phyloP scores from a whole-genome alignment of 2,888 invertebrate genomes.

The Fragum fragum region DNA sequence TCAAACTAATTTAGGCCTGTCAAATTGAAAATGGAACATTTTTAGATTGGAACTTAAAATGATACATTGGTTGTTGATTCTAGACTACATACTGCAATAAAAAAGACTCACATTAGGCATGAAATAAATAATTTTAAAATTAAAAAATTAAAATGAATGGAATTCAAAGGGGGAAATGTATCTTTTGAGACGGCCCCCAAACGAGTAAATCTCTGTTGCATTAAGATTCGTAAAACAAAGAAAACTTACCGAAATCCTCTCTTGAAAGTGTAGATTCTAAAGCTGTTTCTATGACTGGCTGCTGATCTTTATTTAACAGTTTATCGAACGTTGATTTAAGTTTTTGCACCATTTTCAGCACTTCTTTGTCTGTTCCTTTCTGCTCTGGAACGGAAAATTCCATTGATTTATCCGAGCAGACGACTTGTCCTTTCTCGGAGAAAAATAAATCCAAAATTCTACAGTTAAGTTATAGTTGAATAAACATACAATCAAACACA shows the following conservation, averaged over 20 bases:
- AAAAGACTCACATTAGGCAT: too few relatives aligned
- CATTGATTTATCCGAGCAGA: conserved; percentile 43
- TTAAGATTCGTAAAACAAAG: conserved; percentile 21
- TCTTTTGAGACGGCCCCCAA: conserved; percentile 38
- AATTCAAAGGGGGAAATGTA: neutral
- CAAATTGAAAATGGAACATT: neutral
- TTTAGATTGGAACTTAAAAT: too few relatives aligned
- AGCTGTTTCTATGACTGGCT: conserved; percentile 68
- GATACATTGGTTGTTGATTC: too few relatives aligned
- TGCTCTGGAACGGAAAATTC: conserved; percentile 48
- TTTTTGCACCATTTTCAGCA: conserved; percentile 62
- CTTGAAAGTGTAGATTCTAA: conserved; percentile 53
- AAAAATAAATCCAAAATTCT: neutral
- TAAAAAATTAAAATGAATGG: too few relatives aligned
- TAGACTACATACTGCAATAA: too few relatives aligned
- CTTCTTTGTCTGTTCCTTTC: conserved; percentile 47
- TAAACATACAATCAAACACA: too few relatives aligned
- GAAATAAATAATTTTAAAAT: too few relatives aligned
- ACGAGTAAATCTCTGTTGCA: too few relatives aligned
- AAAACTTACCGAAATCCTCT: conserved; percentile 60
- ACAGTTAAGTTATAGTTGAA: neutral
- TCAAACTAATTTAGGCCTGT: conserved; percentile 7
- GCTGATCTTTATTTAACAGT: conserved; percentile 50
- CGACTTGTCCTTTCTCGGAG: conserved; percentile 19
- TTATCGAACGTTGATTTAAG: conserved; percentile 57